Evolutionary conservation across 2,797 vertebrate genomes (phyloP), one percentile per base, ranked within the genome.

Genomic region (Cirrhinus molitorella): DNA sequence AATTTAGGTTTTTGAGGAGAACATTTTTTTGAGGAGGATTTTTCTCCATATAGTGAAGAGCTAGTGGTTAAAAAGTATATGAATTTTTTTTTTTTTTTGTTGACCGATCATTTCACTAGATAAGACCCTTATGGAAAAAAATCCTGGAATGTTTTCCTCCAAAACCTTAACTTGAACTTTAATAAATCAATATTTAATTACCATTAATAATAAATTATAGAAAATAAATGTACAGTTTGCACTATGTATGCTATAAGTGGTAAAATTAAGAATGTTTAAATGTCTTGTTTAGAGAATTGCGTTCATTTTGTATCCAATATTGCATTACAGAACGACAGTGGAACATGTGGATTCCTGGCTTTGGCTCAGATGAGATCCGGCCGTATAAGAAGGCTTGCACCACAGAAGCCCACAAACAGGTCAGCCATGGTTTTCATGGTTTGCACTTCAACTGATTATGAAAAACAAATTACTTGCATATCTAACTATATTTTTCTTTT

Each of bases 311-410:
- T n/a, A n/a, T 83, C 21, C 70, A 14, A 49, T 45, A n/a, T 63
- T 34, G 80, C 82, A 85, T 80, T 31, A 76, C 86, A 99, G 98
- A 99, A 87, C 97, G 97, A 73, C 98, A 99, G 91, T 99, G 98
- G 98, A 99, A 99, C 92, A 99, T 99, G 98, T 99, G 98, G 98
- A 99, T 99, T 87, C 98, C 98, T n/a, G 98, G 98, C 81, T 99
- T 98, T 80, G 98, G 98, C 67, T 99, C 98, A 19, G 98, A 99
- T 89, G 98, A 99, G 94, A 99, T 99, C 89, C 94, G 98, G 85
- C 98, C 98, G 5, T 99, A 98, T 89, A 99, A 99, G 94, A 99
- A 99, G 93, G 98, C 98, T 37, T 99, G 98, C 91, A 99, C 98
- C 92, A 99, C 98, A 95, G 98, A 99, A 95, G 98, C 98, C 89